Evolutionary conservation across 2,113 vertebrate genomes (phyloP), one percentile per base, ranked within the genome.

Genomic region (Malurus cyaneus): DNA sequence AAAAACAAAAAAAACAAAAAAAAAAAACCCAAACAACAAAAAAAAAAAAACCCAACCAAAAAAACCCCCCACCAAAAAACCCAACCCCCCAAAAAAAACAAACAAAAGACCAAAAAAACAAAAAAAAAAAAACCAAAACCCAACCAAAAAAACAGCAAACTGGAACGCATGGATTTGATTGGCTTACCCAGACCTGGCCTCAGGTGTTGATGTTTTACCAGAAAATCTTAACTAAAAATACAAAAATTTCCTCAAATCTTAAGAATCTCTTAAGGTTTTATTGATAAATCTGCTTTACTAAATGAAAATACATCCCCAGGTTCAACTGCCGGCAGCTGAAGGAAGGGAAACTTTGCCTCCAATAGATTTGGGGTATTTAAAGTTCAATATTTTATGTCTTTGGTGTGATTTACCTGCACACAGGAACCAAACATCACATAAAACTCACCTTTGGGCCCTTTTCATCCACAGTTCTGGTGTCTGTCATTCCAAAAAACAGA

Each of bases 161-260:
- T 1, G 41, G 34, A 16, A 36, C 2, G 9, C 17, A 4, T 46
- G 31, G 15, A 0, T 8, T 32, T 20, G 29, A 11, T 85, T 36
- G 44, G 10, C n/a, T 52, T 8, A 6, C 0, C 18, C 17, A 59
- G 5, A 32, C 29, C 26, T 5, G 9, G 29, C 34, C 32, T 25
- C 29, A 7, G 0, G 5, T 5, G 25, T 28, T 34, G 34, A 15
- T 32, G 69, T 44, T 86, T 59, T 8, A 59, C 42, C 50, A 50
- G 34, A 34, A 62, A 78, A 77, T 29, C 12, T 32, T 15, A 24
- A 24, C 4, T 18, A 36, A 34, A 78, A 73, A 24, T 0, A 52
- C 29, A 31, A 36, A 47, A 10, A 23, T 7, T 23, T 49, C 32
- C 24, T 47, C 77, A 47, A 12, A 49, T 62, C 72, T 56, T 9